A percentile compares a stretch with the other conserved stretches of the same genome.
phyloP scores from a whole-genome alignment of 37 sponge, comb jelly and placozoan genomes.

The Aphrocallistes beatrix region DNA sequence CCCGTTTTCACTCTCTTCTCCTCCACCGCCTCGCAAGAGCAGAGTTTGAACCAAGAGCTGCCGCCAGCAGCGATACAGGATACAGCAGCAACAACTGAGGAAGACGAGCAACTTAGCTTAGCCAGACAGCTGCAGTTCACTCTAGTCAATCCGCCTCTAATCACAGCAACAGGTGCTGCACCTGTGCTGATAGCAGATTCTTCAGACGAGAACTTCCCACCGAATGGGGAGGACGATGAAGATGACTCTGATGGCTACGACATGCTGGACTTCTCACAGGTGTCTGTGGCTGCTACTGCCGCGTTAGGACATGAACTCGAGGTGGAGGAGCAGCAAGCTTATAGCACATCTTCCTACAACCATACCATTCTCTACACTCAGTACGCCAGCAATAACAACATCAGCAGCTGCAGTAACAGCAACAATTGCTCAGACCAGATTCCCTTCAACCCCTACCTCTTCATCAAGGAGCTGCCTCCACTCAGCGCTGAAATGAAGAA shows the following conservation, averaged over 20 bases:
- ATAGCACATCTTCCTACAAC: neutral
- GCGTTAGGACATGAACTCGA: neutral
- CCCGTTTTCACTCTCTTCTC: constrained; percentile 1
- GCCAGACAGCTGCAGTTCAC: constrained; percentile 15
- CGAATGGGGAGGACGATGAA: neutral
- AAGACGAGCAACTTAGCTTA: neutral
- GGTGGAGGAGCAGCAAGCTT: neutral
- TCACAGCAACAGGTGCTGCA: neutral
- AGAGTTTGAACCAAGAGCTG: neutral
- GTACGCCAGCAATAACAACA: neutral
- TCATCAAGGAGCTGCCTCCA: constrained; percentile 73
- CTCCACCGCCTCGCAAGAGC: neutral
- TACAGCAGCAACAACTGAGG: too few species aligned
- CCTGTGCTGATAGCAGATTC: too few species aligned
- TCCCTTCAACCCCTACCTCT: constrained; percentile 25
- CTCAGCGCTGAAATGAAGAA: constrained; percentile 39
- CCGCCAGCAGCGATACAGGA: too few species aligned
- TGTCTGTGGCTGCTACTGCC: neutral
- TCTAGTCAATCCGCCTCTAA: neutral
- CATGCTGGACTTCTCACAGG: neutral
- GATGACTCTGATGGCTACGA: neutral
- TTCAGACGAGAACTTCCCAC: neutral
- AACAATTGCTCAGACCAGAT: neutral
- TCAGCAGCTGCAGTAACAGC: neutral
- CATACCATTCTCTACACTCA: neutral